Evolutionary conservation across 2,113 vertebrate genomes (phyloP).

Genomic region (Potamarius usumacintae): DNA sequence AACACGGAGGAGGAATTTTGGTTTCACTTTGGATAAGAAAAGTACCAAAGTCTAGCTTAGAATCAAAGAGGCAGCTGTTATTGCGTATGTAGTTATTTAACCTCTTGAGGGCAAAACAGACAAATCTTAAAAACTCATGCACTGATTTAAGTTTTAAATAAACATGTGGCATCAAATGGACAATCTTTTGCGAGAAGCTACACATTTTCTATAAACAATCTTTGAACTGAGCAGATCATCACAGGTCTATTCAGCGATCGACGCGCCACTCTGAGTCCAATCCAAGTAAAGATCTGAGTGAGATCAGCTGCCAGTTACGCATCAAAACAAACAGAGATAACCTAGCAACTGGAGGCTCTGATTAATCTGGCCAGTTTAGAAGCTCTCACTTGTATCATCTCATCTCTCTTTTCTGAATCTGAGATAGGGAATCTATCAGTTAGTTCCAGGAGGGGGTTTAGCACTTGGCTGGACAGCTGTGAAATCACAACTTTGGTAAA

Average conservation of each 20-base stretch:
- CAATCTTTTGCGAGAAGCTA: too few species aligned
- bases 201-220: not conserved
- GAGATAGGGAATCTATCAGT: not conserved
- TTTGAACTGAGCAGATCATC: not conserved
- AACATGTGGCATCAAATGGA: not conserved
- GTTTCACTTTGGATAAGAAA: not conserved
- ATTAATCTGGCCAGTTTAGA: not conserved
- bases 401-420: conserved; percentile 18
- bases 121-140: not conserved
- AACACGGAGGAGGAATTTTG: too few species aligned
- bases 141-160: not conserved
- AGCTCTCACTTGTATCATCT: conserved; percentile 5
- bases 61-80: not conserved
- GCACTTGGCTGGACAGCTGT: conserved; percentile 23
- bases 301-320: not conserved
- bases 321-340: conserved; percentile 18
- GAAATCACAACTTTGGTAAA: conserved; percentile 13
- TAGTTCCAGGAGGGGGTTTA: not conserved
- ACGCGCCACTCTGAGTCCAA: not conserved
- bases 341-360: conserved; percentile 16
- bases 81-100: not conserved
- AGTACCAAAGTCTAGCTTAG: not conserved
- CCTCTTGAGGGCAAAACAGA: not conserved
- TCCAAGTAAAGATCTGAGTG: not conserved
- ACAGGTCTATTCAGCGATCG: not conserved